Conservation (phyloP, 1,140 invertebrate genomes). For the Lamellibrachia luymesi region DNA sequence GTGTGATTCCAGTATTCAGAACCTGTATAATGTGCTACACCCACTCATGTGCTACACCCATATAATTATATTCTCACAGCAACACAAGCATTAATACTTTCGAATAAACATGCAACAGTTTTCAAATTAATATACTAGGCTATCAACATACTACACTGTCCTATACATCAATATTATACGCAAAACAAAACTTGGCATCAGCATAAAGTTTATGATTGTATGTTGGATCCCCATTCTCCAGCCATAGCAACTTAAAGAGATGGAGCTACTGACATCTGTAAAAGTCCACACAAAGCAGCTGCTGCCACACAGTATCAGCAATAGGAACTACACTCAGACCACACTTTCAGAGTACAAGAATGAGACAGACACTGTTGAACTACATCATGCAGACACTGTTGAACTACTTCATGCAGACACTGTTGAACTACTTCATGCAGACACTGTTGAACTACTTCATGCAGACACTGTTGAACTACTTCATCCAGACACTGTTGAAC, state of each 20-base stretch:
- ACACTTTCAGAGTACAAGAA: not conserved
- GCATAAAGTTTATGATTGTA: not conserved
- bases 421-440: not conserved
- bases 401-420: not conserved
- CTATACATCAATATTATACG: not conserved
- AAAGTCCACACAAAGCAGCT: not conserved
- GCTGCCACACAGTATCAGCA: not conserved
- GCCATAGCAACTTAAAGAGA: no score
- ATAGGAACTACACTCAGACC: not conserved
- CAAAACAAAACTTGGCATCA: no score
- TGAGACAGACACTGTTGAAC: not conserved
- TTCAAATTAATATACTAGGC: no score
- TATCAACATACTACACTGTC: not conserved
- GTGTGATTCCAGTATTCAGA: not conserved
- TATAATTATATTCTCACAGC: not conserved
- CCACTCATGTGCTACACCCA: not conserved
- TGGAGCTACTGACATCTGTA: no score
- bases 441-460: not conserved
- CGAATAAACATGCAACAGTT: not conserved
- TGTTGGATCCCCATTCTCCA: not conserved
- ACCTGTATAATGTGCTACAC: not conserved
- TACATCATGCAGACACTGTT: not conserved
- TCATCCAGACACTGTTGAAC: not conserved
- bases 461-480: not conserved
- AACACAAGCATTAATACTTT: not conserved